These are phyloP conservation scores for Habroteleia sp. DNA, from an alignment of 2,888 invertebrate species.

Conservation along the genomic window DNA sequence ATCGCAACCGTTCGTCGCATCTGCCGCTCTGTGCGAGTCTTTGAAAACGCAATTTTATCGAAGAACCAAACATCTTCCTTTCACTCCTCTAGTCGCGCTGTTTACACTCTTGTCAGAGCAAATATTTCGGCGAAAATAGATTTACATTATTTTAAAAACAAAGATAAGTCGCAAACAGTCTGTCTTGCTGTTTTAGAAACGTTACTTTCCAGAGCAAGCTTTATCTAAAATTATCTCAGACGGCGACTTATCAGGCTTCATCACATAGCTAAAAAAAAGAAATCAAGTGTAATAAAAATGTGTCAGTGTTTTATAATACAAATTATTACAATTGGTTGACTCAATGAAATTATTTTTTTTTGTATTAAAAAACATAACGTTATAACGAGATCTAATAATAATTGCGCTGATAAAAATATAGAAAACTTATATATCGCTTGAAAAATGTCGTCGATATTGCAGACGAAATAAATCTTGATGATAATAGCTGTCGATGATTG, in stretches of 20 bases:
- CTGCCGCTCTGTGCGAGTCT: slow-evolving; percentile 17
- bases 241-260: slow-evolving; percentile 73
- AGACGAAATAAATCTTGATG: slow-evolving; percentile 8
- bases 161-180: slow-evolving; percentile 42
- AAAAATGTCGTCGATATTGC: too few species aligned
- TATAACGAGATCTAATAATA: background rate
- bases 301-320: slow-evolving; percentile 24
- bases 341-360: too few species aligned
- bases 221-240: slow-evolving; percentile 76
- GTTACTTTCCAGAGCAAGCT: slow-evolving; percentile 70
- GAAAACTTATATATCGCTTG: too few species aligned
- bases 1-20: slow-evolving; percentile 27
- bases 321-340: too few species aligned
- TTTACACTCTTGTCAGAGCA: slow-evolving; percentile 21
- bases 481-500: slow-evolving; percentile 14
- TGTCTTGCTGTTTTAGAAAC: slow-evolving; percentile 65
- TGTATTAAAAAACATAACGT: too few species aligned
- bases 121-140: slow-evolving; percentile 49
- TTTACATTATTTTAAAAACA: slow-evolving; percentile 49
- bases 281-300: slow-evolving; percentile 56
- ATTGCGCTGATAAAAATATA: too few species aligned
- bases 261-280: slow-evolving; percentile 71
- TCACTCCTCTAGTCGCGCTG: background rate
- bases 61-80: background rate
- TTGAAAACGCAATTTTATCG: slow-evolving; percentile 8